Percentiles rank a stretch among this genome's conserved stretches.
These are phyloP conservation scores for Saxidomus purpurata DNA, from an alignment of 1,140 invertebrate genomes.

Conservation along the genomic window DNA sequence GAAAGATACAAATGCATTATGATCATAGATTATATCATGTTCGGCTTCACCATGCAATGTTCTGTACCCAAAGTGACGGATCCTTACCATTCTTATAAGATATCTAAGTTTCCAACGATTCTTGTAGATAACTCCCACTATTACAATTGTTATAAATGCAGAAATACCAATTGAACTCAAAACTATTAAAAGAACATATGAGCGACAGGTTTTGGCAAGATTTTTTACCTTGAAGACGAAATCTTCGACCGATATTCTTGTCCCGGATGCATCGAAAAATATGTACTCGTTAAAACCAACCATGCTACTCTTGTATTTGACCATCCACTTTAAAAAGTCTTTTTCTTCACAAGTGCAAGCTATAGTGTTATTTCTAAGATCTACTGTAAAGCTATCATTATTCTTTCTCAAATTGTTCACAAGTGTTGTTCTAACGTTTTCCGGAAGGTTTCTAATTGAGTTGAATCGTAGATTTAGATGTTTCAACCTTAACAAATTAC, in stretches of 20 bases:
- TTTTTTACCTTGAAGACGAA: neutral
- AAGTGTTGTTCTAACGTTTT: neutral
- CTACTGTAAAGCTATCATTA: neutral
- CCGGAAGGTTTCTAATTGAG: neutral
- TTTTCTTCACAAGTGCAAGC: neutral
- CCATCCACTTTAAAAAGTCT: slow-evolving; percentile 17
- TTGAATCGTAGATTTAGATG: slow-evolving; percentile 4
- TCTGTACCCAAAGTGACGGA: neutral
- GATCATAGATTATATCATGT: slow-evolving; percentile 38
- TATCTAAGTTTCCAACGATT: slow-evolving; percentile 42
- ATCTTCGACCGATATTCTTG: neutral
- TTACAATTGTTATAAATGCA: neutral
- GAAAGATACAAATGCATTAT: slow-evolving; percentile 75
- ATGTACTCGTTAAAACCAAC: neutral
- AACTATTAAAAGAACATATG: neutral
- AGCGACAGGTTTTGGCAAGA: neutral
- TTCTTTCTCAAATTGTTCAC: neutral
- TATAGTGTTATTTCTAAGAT: neutral
- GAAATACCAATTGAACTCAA: neutral
- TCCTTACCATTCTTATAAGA: slow-evolving; percentile 3
- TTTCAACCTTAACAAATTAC: slow-evolving; percentile 6
- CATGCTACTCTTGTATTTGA: neutral
- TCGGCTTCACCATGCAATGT: neutral
- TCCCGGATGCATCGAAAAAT: neutral
- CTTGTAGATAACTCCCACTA: slow-evolving; percentile 19